phyloP scores from a whole-genome alignment of 1,140 invertebrate species.

The Microplitis mediator region DNA sequence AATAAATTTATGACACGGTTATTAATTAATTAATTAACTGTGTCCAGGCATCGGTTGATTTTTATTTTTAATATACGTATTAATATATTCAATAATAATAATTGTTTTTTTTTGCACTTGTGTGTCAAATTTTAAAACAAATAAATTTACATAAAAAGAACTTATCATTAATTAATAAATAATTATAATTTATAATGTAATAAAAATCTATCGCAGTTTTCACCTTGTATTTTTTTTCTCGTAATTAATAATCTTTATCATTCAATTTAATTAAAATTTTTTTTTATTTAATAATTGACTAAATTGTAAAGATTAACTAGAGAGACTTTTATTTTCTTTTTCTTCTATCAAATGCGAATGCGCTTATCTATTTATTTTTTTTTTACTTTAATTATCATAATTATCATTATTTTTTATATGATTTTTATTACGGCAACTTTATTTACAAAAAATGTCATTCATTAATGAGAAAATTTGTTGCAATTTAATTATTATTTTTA shows the following conservation, averaged over 20 bases:
- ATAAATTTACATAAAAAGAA: too few species aligned
- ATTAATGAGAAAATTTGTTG: constrained; percentile 27
- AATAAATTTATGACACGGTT: too few species aligned
- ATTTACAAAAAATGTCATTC: constrained; percentile 48
- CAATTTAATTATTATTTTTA: constrained; percentile 33
- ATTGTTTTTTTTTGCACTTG: background rate
- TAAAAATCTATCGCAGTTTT: background rate
- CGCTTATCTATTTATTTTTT: constrained; percentile 11
- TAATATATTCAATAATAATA: too few species aligned
- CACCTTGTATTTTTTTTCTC: background rate
- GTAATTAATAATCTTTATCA: constrained; percentile 17
- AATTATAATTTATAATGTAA: background rate
- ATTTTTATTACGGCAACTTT: constrained; percentile 33
- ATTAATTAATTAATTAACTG: too few species aligned
- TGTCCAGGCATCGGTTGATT: background rate
- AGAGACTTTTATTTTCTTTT: constrained; percentile 36
- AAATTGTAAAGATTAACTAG: constrained; percentile 47
- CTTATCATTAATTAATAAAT: background rate
- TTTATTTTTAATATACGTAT: background rate
- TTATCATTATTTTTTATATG: constrained; percentile 28
- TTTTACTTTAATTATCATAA: constrained; percentile 10
- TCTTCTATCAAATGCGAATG: constrained; percentile 34
- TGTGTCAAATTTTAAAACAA: too few species aligned
- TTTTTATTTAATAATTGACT: constrained; percentile 51
- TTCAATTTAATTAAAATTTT: constrained; percentile 24